These are phyloP conservation scores for Gambusia holbrooki DNA, from an alignment of 2,113 vertebrate genomes.

Conservation along the genomic window DNA sequence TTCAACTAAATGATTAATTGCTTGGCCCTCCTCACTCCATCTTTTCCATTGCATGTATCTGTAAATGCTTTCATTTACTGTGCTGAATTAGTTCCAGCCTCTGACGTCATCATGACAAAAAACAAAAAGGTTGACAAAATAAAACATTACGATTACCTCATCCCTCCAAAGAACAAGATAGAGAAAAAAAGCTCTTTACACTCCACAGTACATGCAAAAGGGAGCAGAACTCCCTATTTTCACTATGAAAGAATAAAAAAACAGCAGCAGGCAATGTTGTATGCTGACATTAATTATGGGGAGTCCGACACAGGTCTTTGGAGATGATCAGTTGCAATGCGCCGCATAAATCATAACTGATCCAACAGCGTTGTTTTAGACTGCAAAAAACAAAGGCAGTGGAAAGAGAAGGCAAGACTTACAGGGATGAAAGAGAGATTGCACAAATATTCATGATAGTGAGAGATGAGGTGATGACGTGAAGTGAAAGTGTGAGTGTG, in stretches of 20 bases:
- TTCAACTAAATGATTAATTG: slow-evolving; percentile 46
- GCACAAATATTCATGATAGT: slow-evolving; percentile 27
- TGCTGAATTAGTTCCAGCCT: slow-evolving; percentile 37
- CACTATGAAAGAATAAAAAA: background rate
- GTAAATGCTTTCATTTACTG: slow-evolving; percentile 20
- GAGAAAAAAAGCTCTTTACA: background rate
- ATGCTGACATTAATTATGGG: background rate
- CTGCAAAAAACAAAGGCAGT: slow-evolving; percentile 14
- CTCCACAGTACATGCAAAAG: background rate
- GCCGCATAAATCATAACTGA: slow-evolving; percentile 22
- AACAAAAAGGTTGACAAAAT: background rate
- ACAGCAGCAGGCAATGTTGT: background rate
- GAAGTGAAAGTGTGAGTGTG: slow-evolving; percentile 17
- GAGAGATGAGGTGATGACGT: slow-evolving; percentile 60
- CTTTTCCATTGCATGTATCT: slow-evolving; percentile 33
- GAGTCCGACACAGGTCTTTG: background rate
- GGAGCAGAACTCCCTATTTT: background rate
- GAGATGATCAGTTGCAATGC: slow-evolving; percentile 13
- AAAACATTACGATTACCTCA: slow-evolving; percentile 25
- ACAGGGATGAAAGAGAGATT: slow-evolving; percentile 48
- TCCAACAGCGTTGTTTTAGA: slow-evolving; percentile 23
- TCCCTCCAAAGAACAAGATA: background rate
- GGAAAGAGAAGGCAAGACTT: slow-evolving; percentile 40
- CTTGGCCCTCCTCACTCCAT: slow-evolving; percentile 34
- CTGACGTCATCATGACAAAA: slow-evolving; percentile 30